Conservation (phyloP, 1,140 invertebrate genomes). For the Tetragnatha versicolor region DNA sequence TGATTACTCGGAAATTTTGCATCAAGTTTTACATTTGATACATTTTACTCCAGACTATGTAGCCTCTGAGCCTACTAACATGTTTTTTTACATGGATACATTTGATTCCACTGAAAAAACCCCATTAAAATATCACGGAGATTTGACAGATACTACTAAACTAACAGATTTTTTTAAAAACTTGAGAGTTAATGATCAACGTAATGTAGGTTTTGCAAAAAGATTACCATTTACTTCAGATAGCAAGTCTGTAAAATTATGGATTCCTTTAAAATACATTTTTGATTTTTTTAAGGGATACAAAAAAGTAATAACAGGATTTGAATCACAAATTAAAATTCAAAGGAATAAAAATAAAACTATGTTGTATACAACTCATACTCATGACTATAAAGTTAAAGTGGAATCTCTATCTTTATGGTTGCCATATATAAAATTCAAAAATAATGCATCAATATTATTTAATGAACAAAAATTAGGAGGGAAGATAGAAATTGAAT, state of each 20-base stretch:
- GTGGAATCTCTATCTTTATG: background rate
- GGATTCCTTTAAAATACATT: conserved; percentile 16
- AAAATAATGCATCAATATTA: background rate
- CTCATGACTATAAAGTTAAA: conserved; percentile 1
- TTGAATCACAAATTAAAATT: conserved; percentile 7
- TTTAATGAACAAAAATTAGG: conserved; percentile 20
- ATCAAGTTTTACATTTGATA: background rate
- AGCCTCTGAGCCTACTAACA: background rate
- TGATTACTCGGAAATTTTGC: background rate
- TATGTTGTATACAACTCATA: conserved; percentile 9
- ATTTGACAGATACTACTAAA: background rate
- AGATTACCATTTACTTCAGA: background rate
- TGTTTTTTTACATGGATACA: conserved; percentile 12
- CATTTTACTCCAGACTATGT: background rate
- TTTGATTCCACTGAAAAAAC: background rate
- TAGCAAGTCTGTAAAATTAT: background rate
- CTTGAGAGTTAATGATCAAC: background rate
- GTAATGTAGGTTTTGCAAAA: conserved; percentile 1
- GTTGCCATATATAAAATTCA: conserved; percentile 7
- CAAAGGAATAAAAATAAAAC: background rate
- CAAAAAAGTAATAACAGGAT: conserved; percentile 7
- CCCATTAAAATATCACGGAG: background rate
- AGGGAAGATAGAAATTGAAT: background rate
- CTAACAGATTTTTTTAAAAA: conserved; percentile 14
- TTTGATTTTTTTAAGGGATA: conserved; percentile 31